Base-by-base conservation (phyloP, 2,113 vertebrate genomes). In the Callithrix jacchus region DNA sequence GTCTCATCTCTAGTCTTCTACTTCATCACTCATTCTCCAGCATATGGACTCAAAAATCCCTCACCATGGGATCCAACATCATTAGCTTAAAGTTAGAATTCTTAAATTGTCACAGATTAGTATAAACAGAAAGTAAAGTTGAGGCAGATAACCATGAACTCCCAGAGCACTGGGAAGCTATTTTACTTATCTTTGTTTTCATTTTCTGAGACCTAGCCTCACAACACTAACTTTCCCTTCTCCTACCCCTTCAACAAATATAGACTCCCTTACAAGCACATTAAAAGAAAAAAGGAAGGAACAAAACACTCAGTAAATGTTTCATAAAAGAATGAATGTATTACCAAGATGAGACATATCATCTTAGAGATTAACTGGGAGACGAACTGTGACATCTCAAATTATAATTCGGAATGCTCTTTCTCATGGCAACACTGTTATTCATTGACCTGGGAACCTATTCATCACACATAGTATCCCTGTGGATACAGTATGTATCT, bases 141-240 rank as follows among this genome's bases (percentile, higher is more conserved):
- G 25, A 83, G 54, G 25, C 32, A 52, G 47, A 56, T n/a, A 82
- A 27, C 88, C 35, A 32, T 16, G 40, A 86, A 70, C 27, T 82
- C 20, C 68, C 37, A 27, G 37, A 92, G 27, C 37, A 82, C 21
- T 14, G 12, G 18, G 27, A 52, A 83, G 13, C 18, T 74, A 61
- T 54, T 95, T 89, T 61, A 81, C 47, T 88, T 61, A 56, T 61
- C 47, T 42, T 70, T 94, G 14, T 40, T 96, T 81, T 76, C 45
- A 91, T 88, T 91, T 84, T 35, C 84, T 89, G 68, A 95, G 52
- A 77, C 18, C 8, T 52, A 89, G 37, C 2, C 23, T 56, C 30
- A 87, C 47, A 81, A 47, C 23, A 95, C 14, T n/a, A 81, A 79
- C 18, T 30, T 61, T 58, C 40, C 25, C 32, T 85, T 64, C n/a